Conservation (phyloP, 2,888 invertebrate species). For the Troides aeacus region DNA sequence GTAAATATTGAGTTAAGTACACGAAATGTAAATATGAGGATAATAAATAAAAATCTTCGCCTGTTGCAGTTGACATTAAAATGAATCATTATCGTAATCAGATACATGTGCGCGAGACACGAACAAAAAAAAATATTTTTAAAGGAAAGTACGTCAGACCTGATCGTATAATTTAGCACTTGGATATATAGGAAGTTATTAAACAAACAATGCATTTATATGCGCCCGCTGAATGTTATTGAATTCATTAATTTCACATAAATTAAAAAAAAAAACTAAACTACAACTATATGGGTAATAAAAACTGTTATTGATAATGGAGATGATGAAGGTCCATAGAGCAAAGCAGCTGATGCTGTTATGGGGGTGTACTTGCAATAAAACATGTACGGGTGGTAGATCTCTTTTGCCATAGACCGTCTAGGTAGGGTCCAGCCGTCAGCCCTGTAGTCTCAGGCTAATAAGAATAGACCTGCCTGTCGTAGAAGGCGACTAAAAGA, state of each 20-base stretch:
- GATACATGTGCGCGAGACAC: conserved; percentile 21
- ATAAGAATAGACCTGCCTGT: too few species aligned
- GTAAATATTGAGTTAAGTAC: not conserved
- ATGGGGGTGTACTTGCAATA: too few species aligned
- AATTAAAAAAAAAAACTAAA: not conserved
- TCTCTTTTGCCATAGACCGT: too few species aligned
- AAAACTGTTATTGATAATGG: too few species aligned
- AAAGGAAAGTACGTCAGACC: conserved; percentile 28
- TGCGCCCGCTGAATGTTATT: conserved; percentile 28
- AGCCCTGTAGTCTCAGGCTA: too few species aligned
- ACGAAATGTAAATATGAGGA: not conserved
- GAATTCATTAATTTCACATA: not conserved
- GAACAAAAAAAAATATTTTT: conserved; percentile 19
- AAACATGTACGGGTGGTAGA: too few species aligned
- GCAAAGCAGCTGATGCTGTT: too few species aligned
- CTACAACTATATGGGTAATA: too few species aligned
- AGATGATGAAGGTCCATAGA: too few species aligned
- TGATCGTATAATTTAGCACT: conserved; percentile 36
- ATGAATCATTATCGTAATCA: conserved; percentile 29
- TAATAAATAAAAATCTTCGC: conserved; percentile 20
- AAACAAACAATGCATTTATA: conserved; percentile 39
- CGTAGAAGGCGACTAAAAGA: too few species aligned
- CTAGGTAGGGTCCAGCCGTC: too few species aligned
- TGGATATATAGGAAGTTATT: conserved; percentile 43
- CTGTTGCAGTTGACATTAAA: conserved; percentile 22